Evolutionary conservation across 2,888 invertebrate species (phyloP), one percentile per base, ranked within the genome.

Genomic region (Mesoligia furuncula): DNA sequence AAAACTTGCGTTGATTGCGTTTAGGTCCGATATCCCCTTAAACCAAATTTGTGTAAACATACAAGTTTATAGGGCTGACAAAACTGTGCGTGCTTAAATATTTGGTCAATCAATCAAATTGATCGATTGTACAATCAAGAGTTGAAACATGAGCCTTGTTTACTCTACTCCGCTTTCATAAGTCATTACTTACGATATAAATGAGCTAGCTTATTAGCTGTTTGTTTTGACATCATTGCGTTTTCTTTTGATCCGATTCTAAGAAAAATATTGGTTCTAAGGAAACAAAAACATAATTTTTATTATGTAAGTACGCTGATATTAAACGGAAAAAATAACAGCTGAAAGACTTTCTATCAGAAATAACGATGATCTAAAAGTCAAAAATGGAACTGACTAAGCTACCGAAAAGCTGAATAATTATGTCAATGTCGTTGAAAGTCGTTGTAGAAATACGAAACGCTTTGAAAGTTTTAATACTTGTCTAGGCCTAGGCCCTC

Each of bases 21-120:
- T n/a, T n/a, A n/a, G n/a, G n/a, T n/a, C n/a, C n/a, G n/a, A n/a
- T n/a, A n/a, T n/a, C n/a, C n/a, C n/a, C n/a, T n/a, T n/a, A 57
- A 11, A n/a, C n/a, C 1, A 39, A 36, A 24, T 20, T 59, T n/a
- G 6, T 69, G n/a, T 11, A 69, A 69, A 36, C 17, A 69, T 9
- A 51, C 24, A 8, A 24, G 24, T 24, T 24, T 13, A 36, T 20
- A 59, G 5, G 73, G 15, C 62, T 31, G 39, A 68, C 36, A 75
- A 75, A 59, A 81, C 54, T 67, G 82, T 81, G n/a, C 61, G 36
- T 62, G 31, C 36, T 66, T 69, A 42, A 62, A 81, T 69, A 65
- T 85, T 81, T 48, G 66, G 31, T 20, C 85, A 66, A 84, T 86
- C 86, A 84, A 86, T 86, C 79, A 86, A 45, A 20, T 72, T 83